Evolutionary conservation across 2,797 vertebrate species (phyloP).

Genomic region (Crax fasciolata): DNA sequence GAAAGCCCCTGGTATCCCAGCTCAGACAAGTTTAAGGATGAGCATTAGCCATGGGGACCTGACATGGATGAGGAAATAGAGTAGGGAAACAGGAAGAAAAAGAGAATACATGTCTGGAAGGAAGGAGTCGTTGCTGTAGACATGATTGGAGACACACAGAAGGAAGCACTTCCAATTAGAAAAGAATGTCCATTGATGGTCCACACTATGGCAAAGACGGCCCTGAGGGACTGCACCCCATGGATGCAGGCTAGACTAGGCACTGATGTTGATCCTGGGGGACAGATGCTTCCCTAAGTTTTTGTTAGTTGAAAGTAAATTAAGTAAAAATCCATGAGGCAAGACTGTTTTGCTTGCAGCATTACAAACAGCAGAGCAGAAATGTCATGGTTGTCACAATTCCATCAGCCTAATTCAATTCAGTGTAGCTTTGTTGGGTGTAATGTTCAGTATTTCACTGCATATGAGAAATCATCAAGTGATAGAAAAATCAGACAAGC

Average conservation of each 20-base stretch:
- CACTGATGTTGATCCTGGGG: neutral
- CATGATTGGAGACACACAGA: neutral
- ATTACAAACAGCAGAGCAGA: neutral
- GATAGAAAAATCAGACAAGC: neutral
- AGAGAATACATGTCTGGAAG: neutral
- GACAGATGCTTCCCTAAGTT: neutral
- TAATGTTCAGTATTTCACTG: neutral
- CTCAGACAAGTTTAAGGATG: neutral
- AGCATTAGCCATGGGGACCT: too few relatives aligned
- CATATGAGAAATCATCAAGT: neutral
- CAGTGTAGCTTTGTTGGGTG: neutral
- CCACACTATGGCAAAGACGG: neutral
- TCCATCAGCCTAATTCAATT: neutral
- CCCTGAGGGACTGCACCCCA: neutral
- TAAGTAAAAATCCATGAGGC: neutral
- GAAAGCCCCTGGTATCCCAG: fast-evolving
- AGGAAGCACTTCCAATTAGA: neutral
- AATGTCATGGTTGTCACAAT: neutral
- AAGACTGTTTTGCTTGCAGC: neutral
- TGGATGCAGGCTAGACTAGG: fast-evolving
- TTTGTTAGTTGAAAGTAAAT: neutral
- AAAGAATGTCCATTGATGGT: neutral
- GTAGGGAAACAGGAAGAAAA: neutral
- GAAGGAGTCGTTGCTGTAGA: neutral
- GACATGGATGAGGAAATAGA: neutral